Evolutionary conservation across 1,140 invertebrate species (phyloP).

Genomic region (Triops longicaudatus): DNA sequence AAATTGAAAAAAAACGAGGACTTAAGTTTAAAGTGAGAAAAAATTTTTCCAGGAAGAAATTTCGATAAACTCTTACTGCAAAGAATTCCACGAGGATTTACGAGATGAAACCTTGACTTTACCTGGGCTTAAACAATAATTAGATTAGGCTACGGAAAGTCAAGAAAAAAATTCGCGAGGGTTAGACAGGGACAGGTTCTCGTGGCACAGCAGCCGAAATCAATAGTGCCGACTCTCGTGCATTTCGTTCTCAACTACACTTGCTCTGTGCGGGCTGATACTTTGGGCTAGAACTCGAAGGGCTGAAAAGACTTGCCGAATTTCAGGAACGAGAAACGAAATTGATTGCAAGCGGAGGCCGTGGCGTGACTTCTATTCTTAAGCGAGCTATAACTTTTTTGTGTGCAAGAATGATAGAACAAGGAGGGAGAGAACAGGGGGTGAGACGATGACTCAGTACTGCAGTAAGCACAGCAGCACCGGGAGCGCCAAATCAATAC

Average conservation of each 20-base stretch:
- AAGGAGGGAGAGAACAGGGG: neutral
- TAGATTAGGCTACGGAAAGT: neutral
- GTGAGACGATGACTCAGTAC: conserved; percentile 5
- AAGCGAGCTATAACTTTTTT: neutral
- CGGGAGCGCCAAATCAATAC: neutral
- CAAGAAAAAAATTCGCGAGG: neutral
- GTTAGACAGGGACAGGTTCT: neutral
- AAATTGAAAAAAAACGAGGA: too few relatives aligned
- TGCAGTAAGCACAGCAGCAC: conserved; percentile 14
- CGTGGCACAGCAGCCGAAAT: neutral
- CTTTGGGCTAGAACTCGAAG: neutral
- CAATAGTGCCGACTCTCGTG: neutral
- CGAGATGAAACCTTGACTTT: neutral
- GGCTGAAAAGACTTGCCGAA: neutral
- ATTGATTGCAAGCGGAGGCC: neutral
- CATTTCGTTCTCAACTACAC: neutral
- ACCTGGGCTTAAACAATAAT: neutral
- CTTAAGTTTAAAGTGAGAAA: too few relatives aligned
- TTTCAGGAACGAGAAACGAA: neutral
- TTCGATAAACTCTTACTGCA: neutral
- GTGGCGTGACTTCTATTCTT: neutral
- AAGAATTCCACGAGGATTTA: neutral
- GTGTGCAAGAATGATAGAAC: neutral
- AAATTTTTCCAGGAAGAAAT: neutral
- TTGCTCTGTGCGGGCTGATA: neutral